Evolutionary conservation across 2,113 vertebrate genomes (phyloP).

Genomic region (Macaca fascicularis): T2T-MFA8v1.1 NC_088390.1:2455501-2456000

Average conservation of each 20-base stretch:
- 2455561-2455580: slow-evolving; percentile 81
- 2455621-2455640: slow-evolving; percentile 92
- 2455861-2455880: not conserved
- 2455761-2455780: slow-evolving; percentile 91
- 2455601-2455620: slow-evolving; percentile 90
- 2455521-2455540: slow-evolving; percentile 95
- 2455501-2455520: slow-evolving; percentile 89
- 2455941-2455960: slow-evolving; percentile 35
- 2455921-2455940: not conserved
- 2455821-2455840: not conserved
- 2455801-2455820: slow-evolving; percentile 82
- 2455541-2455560: slow-evolving; percentile 90
- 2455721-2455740: slow-evolving; percentile 88
- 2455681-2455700: slow-evolving; percentile 90
- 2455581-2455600: slow-evolving; percentile 88
- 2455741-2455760: slow-evolving; percentile 89
- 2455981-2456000: not conserved
- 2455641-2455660: slow-evolving; percentile 92
- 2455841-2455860: not conserved
- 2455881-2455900: not conserved
- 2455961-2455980: not conserved
- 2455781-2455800: slow-evolving; percentile 89
- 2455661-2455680: slow-evolving; percentile 89
- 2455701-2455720: slow-evolving; percentile 91
- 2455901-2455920: not conserved